These are phyloP conservation scores for Drosophila neocordata DNA, from an alignment of 1,140 invertebrate genomes.

Conservation along the genomic window DNA sequence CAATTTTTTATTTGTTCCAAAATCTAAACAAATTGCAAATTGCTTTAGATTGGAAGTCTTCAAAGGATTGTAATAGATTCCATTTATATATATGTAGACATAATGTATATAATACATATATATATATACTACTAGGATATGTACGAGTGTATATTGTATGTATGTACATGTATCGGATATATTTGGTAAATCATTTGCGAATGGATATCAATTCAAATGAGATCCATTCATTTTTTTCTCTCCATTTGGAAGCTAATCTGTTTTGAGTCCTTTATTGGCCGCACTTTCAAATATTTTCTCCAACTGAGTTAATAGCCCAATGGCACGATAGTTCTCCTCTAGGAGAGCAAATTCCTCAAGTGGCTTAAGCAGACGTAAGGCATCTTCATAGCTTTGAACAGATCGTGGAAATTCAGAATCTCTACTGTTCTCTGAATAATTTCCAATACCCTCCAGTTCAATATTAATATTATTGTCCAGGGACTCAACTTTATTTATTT, in stretches of 20 bases:
- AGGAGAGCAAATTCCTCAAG: slow-evolving; percentile 73
- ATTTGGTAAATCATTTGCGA: background rate
- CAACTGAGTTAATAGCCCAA: slow-evolving; percentile 72
- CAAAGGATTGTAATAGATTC: background rate
- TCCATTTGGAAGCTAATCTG: background rate
- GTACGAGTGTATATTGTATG: background rate
- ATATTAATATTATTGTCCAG: slow-evolving; percentile 4
- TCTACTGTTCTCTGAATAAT: slow-evolving; percentile 48
- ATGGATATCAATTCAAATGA: background rate
- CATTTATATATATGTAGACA: background rate
- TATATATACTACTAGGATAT: background rate
- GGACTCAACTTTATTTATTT: slow-evolving; percentile 66
- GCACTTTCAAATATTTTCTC: slow-evolving; percentile 67
- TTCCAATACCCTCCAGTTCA: background rate
- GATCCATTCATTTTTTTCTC: background rate
- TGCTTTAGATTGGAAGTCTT: background rate
- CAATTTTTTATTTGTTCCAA: background rate
- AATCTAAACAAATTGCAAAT: background rate
- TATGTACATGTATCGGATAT: background rate
- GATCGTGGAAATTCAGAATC: slow-evolving; percentile 50
- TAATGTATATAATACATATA: slow-evolving; percentile 6
- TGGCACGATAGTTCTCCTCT: slow-evolving; percentile 77
- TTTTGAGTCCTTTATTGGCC: background rate
- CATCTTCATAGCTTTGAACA: slow-evolving; percentile 67
- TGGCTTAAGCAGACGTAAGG: slow-evolving; percentile 71